phyloP scores from a whole-genome alignment of 2,113 vertebrate species.

The Epinephelus fuscoguttatus region DNA sequence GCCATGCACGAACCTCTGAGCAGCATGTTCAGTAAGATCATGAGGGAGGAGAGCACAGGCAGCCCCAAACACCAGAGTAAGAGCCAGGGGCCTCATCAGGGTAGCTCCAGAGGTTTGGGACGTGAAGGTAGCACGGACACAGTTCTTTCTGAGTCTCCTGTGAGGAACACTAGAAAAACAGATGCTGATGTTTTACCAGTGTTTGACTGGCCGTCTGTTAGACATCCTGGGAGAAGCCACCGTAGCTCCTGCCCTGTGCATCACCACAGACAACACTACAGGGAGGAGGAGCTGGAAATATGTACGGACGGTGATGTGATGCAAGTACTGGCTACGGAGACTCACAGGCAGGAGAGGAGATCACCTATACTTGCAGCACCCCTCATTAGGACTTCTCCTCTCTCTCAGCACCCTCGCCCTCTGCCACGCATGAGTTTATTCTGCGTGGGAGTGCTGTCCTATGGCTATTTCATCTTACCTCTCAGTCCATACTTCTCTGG shows the following conservation, averaged over 20 bases:
- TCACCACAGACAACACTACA: conserved; percentile 31
- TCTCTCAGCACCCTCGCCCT: conserved; percentile 30
- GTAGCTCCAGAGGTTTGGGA: conserved; percentile 60
- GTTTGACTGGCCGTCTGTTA: conserved; percentile 75
- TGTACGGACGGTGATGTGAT: conserved; percentile 83
- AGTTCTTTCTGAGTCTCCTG: conserved; percentile 57
- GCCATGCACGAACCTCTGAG: conserved; percentile 86
- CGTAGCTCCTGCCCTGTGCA: conserved; percentile 67
- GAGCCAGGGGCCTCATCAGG: conserved; percentile 42
- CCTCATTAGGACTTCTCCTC: not conserved
- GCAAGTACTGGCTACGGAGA: conserved; percentile 76
- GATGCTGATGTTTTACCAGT: conserved; percentile 66
- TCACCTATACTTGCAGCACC: not conserved
- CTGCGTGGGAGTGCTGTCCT: conserved; percentile 84
- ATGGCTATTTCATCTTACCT: conserved; percentile 88
- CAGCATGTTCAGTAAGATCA: conserved; percentile 90
- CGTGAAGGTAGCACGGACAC: conserved; percentile 65
- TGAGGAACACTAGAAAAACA: conserved; percentile 32
- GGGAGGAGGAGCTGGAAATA: conserved; percentile 81
- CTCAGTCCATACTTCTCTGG: conserved; percentile 89
- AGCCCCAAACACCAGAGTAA: conserved; percentile 78
- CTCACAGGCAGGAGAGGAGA: not conserved
- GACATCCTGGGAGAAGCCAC: conserved; percentile 22
- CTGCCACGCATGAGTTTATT: conserved; percentile 85
- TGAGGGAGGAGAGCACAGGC: conserved; percentile 85